Evolutionary conservation across 2,797 vertebrate species (phyloP).

Genomic region (Champsocephalus esox): DNA sequence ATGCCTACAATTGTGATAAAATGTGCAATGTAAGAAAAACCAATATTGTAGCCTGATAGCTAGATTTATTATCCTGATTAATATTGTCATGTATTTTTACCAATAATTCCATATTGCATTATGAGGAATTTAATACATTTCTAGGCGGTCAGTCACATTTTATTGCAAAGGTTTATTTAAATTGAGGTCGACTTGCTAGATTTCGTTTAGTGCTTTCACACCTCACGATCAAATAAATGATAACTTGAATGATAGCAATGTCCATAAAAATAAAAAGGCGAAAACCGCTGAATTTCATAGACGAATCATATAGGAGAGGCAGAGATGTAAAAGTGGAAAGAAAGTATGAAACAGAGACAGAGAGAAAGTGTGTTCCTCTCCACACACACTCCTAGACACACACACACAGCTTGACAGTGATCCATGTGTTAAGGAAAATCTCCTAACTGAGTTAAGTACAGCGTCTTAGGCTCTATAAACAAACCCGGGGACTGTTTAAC

Average conservation of each 20-base stretch:
- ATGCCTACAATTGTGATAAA: no score
- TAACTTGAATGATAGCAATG: background rate
- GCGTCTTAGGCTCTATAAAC: constrained; percentile 63
- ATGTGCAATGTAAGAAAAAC: no score
- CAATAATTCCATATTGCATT: no score
- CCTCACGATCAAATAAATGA: background rate
- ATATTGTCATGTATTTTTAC: no score
- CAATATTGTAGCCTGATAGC: no score
- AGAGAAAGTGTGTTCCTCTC: background rate
- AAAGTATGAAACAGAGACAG: constrained; percentile 6
- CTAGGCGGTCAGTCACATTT: no score
- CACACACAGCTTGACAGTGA: constrained; percentile 44
- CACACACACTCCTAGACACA: constrained; percentile 19
- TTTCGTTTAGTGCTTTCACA: background rate
- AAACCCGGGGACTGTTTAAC: constrained; percentile 56
- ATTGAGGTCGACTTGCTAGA: background rate
- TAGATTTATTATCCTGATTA: no score
- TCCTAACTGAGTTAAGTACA: constrained; percentile 43
- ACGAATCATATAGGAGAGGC: background rate
- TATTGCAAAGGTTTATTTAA: background rate
- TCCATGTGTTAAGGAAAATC: constrained; percentile 63
- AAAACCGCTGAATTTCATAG: background rate
- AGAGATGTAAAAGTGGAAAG: constrained; percentile 16
- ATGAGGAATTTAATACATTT: no score
- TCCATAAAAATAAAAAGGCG: background rate